phyloP scores from a whole-genome alignment of 2,888 invertebrate genomes.

The Scelioninae gen. 2 region DNA sequence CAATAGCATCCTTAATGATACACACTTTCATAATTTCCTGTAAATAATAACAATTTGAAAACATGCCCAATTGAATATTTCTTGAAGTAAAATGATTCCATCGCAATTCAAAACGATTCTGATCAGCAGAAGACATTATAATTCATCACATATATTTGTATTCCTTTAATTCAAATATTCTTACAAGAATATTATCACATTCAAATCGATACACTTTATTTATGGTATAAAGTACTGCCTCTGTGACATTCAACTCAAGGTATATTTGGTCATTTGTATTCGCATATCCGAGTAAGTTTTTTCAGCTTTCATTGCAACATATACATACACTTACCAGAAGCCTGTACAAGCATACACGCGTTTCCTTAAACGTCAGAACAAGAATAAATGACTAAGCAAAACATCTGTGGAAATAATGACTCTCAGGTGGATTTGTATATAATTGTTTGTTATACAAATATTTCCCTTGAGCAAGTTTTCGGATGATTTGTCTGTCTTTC shows the following conservation, averaged over 20 bases:
- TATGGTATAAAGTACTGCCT: constrained; percentile 2
- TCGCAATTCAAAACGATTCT: no score
- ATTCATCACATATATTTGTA: no score
- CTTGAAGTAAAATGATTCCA: no score
- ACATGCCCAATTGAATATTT: no score
- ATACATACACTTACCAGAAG: constrained; percentile 12
- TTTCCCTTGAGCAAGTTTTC: no score
- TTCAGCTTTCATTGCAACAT: constrained; percentile 24
- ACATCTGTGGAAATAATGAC: constrained; percentile 30
- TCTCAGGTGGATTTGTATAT: constrained; percentile 6
- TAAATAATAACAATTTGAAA: neutral
- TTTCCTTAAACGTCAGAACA: constrained; percentile 32
- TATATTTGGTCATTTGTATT: constrained; percentile 30
- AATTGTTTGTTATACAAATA: constrained; percentile 19
- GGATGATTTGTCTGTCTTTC: no score
- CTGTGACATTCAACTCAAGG: constrained; percentile 10
- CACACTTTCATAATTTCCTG: constrained; percentile 10
- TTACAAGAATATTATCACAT: no score
- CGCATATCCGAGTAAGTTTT: constrained; percentile 27
- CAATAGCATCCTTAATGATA: neutral
- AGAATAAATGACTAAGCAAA: constrained; percentile 33
- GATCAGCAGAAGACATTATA: no score
- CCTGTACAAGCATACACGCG: neutral
- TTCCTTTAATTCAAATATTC: neutral
- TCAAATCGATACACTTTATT: neutral